A percentile compares a stretch with the other conserved stretches of the same genome.
These are phyloP conservation scores for Tachuris rubrigastra DNA, from an alignment of 2,113 vertebrate genomes.

Conservation along the genomic window DNA sequence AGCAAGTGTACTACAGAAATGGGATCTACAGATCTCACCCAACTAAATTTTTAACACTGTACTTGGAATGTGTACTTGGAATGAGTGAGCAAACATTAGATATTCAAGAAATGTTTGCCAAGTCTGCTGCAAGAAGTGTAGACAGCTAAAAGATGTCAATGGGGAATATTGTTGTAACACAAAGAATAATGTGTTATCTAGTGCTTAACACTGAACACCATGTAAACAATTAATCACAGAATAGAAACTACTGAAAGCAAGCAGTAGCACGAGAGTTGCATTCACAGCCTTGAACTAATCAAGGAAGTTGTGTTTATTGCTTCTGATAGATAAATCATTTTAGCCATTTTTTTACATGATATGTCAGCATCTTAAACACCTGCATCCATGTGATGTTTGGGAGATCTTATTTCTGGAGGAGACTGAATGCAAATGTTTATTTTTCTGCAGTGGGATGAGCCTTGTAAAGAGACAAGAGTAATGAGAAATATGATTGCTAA, in stretches of 20 bases:
- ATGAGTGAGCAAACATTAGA: conserved; percentile 44
- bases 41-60: conserved; percentile 36
- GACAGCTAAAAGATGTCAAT: conserved; percentile 61
- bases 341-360: neutral
- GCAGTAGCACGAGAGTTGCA: neutral
- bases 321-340: neutral
- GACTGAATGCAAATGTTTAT: neutral
- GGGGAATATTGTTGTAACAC: conserved; percentile 59
- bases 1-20: neutral
- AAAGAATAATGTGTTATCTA: conserved; percentile 59
- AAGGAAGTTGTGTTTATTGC: conserved; percentile 1
- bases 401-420: neutral
- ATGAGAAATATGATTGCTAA: neutral
- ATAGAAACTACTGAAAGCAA: conserved; percentile 1
- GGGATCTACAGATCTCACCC: neutral
- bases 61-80: neutral
- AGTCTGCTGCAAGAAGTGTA: conserved; percentile 36
- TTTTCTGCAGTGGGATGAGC: neutral
- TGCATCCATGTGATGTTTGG: neutral
- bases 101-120: conserved; percentile 57
- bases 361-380: neutral
- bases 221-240: conserved; percentile 62
- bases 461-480: neutral
- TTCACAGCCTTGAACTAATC: neutral
- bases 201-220: conserved; percentile 28